phyloP scores from a whole-genome alignment of 2,113 vertebrate species.

The Mellivora capensis region DNA sequence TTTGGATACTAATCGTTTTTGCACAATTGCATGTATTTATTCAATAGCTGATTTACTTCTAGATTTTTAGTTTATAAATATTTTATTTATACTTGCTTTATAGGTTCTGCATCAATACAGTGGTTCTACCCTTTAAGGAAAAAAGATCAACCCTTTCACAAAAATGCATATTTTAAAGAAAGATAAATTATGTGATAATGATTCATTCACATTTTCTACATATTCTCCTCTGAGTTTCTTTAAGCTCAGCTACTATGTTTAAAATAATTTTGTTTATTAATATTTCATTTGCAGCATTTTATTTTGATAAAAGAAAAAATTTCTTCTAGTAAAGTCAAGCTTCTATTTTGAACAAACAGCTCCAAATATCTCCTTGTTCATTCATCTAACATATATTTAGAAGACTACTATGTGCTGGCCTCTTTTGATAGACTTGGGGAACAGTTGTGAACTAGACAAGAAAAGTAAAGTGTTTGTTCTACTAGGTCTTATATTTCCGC shows the following conservation, averaged over 20 bases:
- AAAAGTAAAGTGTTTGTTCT: not conserved
- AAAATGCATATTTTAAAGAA: constrained; percentile 34
- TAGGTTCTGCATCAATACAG: not conserved
- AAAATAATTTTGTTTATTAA: constrained; percentile 27
- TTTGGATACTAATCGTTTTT: constrained; percentile 27
- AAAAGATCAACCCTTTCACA: not conserved
- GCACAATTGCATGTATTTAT: not conserved
- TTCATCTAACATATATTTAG: not conserved
- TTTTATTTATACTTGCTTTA: not conserved
- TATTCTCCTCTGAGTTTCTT: not conserved
- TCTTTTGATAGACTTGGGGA: not conserved
- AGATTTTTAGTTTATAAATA: not conserved
- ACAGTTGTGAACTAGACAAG: not conserved
- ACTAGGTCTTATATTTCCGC: not conserved
- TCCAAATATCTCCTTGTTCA: not conserved
- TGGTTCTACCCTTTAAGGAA: not conserved
- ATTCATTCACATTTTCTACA: not conserved
- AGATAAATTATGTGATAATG: not conserved
- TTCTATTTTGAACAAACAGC: constrained; percentile 12
- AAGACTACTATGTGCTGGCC: not conserved
- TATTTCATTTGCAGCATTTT: constrained; percentile 36
- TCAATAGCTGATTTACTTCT: not conserved
- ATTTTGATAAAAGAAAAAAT: constrained; percentile 4
- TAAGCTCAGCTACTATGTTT: not conserved
- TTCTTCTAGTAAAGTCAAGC: not conserved